These are phyloP conservation scores for Ectemnius continuus DNA, from an alignment of 2,888 invertebrate species.

Conservation along the genomic window DNA sequence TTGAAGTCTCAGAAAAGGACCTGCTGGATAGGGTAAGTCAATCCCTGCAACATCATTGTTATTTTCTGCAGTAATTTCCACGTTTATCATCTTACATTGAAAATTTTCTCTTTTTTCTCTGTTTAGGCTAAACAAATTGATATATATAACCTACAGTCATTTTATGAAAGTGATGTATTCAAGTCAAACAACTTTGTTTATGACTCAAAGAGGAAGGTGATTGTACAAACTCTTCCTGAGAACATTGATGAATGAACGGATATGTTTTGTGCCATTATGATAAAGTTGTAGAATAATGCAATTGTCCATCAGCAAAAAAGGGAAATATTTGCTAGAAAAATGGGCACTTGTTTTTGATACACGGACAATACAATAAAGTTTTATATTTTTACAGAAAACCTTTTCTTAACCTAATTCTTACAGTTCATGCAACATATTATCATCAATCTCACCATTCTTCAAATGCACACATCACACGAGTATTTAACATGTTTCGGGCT, in stretches of 20 bases:
- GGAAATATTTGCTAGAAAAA: no score
- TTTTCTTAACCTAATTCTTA: no score
- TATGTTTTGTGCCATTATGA: neutral
- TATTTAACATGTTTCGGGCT: no score
- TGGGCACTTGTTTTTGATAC: neutral
- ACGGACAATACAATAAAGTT: slow-evolving; percentile 11
- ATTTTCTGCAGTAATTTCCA: neutral
- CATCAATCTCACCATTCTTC: no score
- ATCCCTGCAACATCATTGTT: neutral
- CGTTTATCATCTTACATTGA: neutral
- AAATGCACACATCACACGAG: no score
- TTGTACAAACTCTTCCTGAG: slow-evolving; percentile 89
- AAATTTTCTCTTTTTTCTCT: slow-evolving; percentile 57
- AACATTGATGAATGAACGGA: slow-evolving; percentile 69
- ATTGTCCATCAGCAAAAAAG: neutral
- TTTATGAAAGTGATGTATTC: slow-evolving; percentile 95
- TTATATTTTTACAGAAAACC: slow-evolving; percentile 6
- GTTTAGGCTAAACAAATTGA: slow-evolving; percentile 93
- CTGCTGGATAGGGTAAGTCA: slow-evolving; percentile 85
- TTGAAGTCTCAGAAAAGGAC: slow-evolving; percentile 93
- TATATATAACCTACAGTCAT: slow-evolving; percentile 91
- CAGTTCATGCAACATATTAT: no score
- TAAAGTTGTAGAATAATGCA: no score
- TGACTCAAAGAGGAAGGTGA: slow-evolving; percentile 90
- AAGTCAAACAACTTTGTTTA: slow-evolving; percentile 92